A percentile compares a stretch with the other conserved stretches of the same genome.
Conservation (phyloP, 1,140 invertebrate species). For the Panonychus citri region DNA sequence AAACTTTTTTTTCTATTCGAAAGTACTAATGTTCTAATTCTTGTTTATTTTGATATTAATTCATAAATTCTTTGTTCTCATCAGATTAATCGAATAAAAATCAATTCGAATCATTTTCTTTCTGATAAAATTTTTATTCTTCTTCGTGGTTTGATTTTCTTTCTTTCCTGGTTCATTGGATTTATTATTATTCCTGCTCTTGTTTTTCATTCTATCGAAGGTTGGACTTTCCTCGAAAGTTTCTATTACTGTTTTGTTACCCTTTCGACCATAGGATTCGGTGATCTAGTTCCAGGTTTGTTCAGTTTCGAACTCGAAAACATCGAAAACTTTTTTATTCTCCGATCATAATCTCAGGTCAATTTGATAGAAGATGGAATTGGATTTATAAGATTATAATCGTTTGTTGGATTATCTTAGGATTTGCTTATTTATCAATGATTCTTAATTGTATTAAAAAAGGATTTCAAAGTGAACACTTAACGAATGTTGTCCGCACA, state of each 20-base stretch:
- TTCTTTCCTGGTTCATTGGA: slow-evolving; percentile 59
- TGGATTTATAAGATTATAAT: slow-evolving; percentile 45
- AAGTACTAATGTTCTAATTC: too few relatives aligned
- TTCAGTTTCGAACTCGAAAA: too few relatives aligned
- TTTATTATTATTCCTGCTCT: slow-evolving; percentile 79
- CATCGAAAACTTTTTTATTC: not conserved
- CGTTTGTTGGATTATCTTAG: slow-evolving; percentile 60
- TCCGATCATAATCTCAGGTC: slow-evolving; percentile 5
- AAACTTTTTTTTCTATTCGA: not conserved
- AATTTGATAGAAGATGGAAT: slow-evolving; percentile 19
- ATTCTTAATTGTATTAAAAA: slow-evolving; percentile 60
- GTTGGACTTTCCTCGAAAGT: slow-evolving; percentile 65
- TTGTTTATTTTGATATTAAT: too few relatives aligned
- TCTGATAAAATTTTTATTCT: slow-evolving; percentile 2
- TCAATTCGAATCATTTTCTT: too few relatives aligned
- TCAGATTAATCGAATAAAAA: not conserved
- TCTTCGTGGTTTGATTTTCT: slow-evolving; percentile 13
- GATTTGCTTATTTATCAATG: slow-evolving; percentile 71
- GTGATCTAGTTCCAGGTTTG: slow-evolving; percentile 73
- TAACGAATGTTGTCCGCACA: slow-evolving; percentile 8
- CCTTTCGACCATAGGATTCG: slow-evolving; percentile 78
- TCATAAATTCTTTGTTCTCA: not conserved
- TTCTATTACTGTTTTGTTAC: slow-evolving; percentile 81
- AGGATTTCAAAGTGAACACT: slow-evolving; percentile 15
- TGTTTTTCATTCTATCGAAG: slow-evolving; percentile 63